Evolutionary conservation across 2,888 invertebrate genomes (phyloP).

Genomic region (Lepidocyrtoides sp.): DNA sequence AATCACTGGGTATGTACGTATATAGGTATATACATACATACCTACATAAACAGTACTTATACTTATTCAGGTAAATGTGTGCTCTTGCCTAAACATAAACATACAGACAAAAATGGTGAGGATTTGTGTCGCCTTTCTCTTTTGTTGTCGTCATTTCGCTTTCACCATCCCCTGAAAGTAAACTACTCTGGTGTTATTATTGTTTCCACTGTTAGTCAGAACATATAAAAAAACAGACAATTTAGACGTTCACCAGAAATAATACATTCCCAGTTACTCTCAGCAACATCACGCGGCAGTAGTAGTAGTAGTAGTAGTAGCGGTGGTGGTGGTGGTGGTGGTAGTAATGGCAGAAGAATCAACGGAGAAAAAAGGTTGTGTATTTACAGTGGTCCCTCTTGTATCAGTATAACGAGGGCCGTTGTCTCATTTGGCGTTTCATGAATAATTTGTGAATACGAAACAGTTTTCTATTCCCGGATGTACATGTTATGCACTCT

Average conservation of each 20-base stretch:
- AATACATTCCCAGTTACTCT: background rate
- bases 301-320: no score
- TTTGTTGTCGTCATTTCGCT: background rate
- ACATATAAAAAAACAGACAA: constrained; percentile 17
- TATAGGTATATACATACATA: background rate
- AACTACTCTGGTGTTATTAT: background rate
- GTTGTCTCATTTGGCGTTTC: constrained; percentile 73
- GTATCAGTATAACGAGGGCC: constrained; percentile 68
- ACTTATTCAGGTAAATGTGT: no score
- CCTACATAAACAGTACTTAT: background rate
- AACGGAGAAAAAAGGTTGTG: constrained; percentile 34
- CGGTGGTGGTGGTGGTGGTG: no score
- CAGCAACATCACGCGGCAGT: background rate
- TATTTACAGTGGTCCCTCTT: constrained; percentile 51
- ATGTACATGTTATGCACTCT: constrained; percentile 63
- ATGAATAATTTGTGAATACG: constrained; percentile 77
- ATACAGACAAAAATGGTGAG: background rate
- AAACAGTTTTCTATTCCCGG: constrained; percentile 73
- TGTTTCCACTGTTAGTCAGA: background rate
- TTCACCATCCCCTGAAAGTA: background rate
- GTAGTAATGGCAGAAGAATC: background rate
- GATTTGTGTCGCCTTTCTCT: constrained; percentile 21
- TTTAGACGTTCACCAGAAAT: background rate
- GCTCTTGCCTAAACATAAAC: no score
- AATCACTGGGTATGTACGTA: background rate